These are phyloP conservation scores for Nesidiocoris tenuis DNA, from an alignment of 2,888 invertebrate species.

Conservation along the genomic window DNA sequence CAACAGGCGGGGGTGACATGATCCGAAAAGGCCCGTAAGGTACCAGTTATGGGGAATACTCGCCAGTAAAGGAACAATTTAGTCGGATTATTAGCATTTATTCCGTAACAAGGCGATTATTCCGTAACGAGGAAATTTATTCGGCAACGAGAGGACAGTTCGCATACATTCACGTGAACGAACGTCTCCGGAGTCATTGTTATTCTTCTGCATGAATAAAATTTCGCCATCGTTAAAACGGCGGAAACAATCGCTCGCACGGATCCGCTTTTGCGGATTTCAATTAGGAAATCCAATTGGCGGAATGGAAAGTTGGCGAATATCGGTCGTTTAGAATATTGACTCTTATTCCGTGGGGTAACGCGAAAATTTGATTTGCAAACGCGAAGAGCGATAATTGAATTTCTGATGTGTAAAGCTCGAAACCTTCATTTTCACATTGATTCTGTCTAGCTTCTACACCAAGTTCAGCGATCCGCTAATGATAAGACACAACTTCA, in stretches of 20 bases:
- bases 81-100: slow-evolving; percentile 38
- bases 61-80: background rate
- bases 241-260: background rate
- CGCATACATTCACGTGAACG: background rate
- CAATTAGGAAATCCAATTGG: background rate
- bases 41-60: background rate
- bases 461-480: too few species aligned
- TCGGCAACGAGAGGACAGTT: background rate
- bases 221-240: background rate
- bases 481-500: too few species aligned
- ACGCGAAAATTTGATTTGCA: too few species aligned
- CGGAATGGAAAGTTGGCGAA: background rate
- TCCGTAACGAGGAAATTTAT: background rate
- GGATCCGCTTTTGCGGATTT: background rate
- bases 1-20: background rate
- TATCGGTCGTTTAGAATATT: too few species aligned
- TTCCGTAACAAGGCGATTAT: slow-evolving; percentile 34
- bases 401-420: too few species aligned
- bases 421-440: too few species aligned
- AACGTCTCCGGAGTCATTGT: background rate
- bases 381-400: too few species aligned
- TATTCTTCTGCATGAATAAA: slow-evolving; percentile 31
- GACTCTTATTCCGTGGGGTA: too few species aligned
- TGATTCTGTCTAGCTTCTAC: too few species aligned
- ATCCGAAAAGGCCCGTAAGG: background rate